phyloP scores from a whole-genome alignment of 2,113 vertebrate genomes.

The Heliornis fulica region DNA sequence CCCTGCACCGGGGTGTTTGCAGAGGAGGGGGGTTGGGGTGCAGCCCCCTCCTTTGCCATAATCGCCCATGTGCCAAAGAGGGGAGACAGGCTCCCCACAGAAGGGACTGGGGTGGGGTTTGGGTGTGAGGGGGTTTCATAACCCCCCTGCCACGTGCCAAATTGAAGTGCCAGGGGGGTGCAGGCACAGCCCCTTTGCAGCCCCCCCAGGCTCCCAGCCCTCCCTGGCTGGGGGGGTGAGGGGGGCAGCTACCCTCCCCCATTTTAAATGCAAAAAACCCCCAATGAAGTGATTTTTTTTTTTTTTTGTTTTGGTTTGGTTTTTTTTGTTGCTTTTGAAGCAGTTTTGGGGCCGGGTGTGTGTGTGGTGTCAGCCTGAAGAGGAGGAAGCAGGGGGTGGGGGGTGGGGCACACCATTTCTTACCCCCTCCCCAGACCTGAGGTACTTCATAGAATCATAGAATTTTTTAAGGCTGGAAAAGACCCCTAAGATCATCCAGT shows the following conservation, averaged over 20 bases:
- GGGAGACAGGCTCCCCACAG: background rate
- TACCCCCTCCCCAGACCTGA: too few relatives aligned
- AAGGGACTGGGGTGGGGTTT: background rate
- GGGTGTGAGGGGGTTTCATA: background rate
- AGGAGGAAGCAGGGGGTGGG: too few relatives aligned
- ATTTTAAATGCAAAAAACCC: background rate
- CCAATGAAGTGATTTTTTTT: background rate
- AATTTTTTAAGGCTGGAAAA: too few relatives aligned
- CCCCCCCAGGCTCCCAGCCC: background rate
- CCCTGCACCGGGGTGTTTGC: background rate
- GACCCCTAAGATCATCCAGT: too few relatives aligned
- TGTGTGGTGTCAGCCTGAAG: too few relatives aligned
- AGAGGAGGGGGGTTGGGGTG: background rate
- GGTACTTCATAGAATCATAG: too few relatives aligned
- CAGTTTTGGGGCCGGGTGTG: background rate
- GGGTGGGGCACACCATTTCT: too few relatives aligned
- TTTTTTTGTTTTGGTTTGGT: too few relatives aligned
- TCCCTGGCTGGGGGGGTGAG: background rate
- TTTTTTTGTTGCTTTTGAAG: background rate
- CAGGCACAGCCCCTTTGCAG: background rate
- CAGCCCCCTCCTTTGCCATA: background rate
- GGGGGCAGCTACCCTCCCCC: background rate
- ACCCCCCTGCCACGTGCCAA: background rate
- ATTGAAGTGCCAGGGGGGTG: background rate
- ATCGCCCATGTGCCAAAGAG: background rate